Base-by-base conservation (phyloP, 2,888 invertebrate genomes). In the Idaea aversata region DNA sequence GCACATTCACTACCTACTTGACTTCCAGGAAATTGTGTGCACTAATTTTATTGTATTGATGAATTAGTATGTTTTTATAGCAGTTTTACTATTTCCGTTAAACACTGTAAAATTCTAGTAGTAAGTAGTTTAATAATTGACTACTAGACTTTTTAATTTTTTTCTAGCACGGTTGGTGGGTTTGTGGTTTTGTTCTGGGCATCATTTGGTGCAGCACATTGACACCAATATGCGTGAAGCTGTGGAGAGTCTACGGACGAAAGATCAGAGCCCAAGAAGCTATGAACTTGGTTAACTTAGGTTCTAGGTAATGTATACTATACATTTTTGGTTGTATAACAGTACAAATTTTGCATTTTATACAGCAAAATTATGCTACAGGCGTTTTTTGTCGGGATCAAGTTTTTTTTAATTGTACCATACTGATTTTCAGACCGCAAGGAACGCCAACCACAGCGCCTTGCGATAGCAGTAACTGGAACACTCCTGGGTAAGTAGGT, bases 131-230 rank as follows among this genome's bases (percentile, higher is more conserved):
- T 25, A 2, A 25, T 25, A 2, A 25, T 25, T 25, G 1, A 25
- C 47, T 47, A 47, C 7, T 13, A 47, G 25, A 15, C n/a, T 38
- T 61, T 16, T 58, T 15, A 15, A 7, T 66, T 34, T 58, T 63
- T 67, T 84, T 82, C 61, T 85, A 95, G 95, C 95, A 96, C 74
- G 96, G 95, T 5, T 94, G 95, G 86, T 96, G 96, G 96, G 94
- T 96, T 65, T 94, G 95, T 66, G 94, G 94, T 3, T 90, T 95
- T 70, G 77, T 95, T 15, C 73, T 95, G 87, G 82, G 93, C 82
- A 61, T 82, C 86, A 76, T 94, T 15, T 95, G 96, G 94, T 94
- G 95, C 68, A 93, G 94, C 4, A 93, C 95, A 0, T 75, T 92
- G 16, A 88, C 88, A 13, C 96, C 96, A 0, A 88, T 94, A 3